Evolutionary conservation across 2,888 invertebrate species (phyloP), one percentile per base, ranked within the genome.

Genomic region (Leucophenga maculata): DNA sequence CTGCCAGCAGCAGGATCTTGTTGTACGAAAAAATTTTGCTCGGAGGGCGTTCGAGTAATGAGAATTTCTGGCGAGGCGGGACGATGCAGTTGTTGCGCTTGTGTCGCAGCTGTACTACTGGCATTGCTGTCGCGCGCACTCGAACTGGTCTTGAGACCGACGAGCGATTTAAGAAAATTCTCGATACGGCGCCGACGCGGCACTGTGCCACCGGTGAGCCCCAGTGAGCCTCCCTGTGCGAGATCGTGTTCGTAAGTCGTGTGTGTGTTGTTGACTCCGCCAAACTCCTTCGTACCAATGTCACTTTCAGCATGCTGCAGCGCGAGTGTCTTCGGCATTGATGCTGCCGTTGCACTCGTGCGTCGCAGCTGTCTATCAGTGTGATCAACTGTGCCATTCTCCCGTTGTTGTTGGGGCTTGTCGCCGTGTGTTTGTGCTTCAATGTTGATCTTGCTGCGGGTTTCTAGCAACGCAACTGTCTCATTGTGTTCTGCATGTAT

Each of bases 131-230:
- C 70, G 16, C 70, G 16, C 4, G 31, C 66, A 50, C 16, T 50
- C 50, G 77, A 77, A n/a, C 82, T 77, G 22, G 85, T 79, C 64
- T 88, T 88, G 59, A 86, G 85, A 0, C 89, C 87, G 52, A 89
- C 87, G 73, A 89, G 74, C 8, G 87, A 86, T 67, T 88, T 89
- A 59, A 89, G 78, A 74, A 89, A 87, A 76, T 88, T 88, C 76
- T 88, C 86, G 71, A 89, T 80, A 77, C 89, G 85, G 70, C 86
- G 81, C n/a, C 88, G 83, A 16, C 87, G 83, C 55, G 89, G 86
- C 72, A 86, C 65, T 72, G 87, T 87, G 62, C 84, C 86, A 72
- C 84, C 85, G 18, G 85, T 86, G 67, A 87, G 78, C 31, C 84
- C 85, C 75, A 87, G 75, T 16, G 88, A 88, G 72, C 79, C 83